Evolutionary conservation across 1,140 invertebrate species (phyloP).

Genomic region (Heterodera carotae): DNA sequence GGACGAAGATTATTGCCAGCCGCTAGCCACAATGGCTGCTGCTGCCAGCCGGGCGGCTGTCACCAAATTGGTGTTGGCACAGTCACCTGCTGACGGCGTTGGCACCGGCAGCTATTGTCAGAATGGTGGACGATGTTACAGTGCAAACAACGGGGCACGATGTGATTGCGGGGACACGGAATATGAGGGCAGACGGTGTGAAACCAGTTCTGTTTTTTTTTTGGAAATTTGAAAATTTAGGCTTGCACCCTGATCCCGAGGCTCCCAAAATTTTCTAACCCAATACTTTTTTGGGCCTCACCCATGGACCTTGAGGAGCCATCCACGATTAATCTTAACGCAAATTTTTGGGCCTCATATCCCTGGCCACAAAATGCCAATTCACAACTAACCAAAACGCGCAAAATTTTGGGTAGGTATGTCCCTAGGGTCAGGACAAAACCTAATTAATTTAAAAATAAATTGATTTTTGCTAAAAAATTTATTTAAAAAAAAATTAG

Average conservation of each 20-base stretch:
- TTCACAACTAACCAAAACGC: too few species aligned
- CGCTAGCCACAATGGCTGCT: slow-evolving; percentile 5
- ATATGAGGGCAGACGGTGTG: slow-evolving; percentile 78
- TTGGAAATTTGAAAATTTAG: slow-evolving; percentile 20
- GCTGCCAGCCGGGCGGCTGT: slow-evolving; percentile 2
- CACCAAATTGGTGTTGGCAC: slow-evolving; percentile 1
- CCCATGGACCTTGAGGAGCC: too few species aligned
- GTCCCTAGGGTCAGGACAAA: too few species aligned
- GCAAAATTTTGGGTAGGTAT: too few species aligned
- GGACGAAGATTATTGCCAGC: slow-evolving; percentile 63
- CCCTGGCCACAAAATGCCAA: too few species aligned
- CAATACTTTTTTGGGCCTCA: too few species aligned
- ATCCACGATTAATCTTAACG: too few species aligned
- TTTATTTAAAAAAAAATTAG: slow-evolving; percentile 69
- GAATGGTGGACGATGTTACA: slow-evolving; percentile 89
- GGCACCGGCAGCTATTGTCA: slow-evolving; percentile 69
- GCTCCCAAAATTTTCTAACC: too few species aligned
- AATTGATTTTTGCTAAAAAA: slow-evolving; percentile 25
- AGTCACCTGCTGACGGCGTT: not conserved
- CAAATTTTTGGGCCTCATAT: too few species aligned
- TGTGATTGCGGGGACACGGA: slow-evolving; percentile 88
- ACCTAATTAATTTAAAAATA: slow-evolving; percentile 8
- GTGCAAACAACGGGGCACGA: slow-evolving; percentile 84
- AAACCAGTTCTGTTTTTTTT: slow-evolving; percentile 77
- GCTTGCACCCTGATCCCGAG: too few species aligned